Evolutionary conservation across 2,113 vertebrate genomes (phyloP).

Genomic region (Rutilus rutilus): DNA sequence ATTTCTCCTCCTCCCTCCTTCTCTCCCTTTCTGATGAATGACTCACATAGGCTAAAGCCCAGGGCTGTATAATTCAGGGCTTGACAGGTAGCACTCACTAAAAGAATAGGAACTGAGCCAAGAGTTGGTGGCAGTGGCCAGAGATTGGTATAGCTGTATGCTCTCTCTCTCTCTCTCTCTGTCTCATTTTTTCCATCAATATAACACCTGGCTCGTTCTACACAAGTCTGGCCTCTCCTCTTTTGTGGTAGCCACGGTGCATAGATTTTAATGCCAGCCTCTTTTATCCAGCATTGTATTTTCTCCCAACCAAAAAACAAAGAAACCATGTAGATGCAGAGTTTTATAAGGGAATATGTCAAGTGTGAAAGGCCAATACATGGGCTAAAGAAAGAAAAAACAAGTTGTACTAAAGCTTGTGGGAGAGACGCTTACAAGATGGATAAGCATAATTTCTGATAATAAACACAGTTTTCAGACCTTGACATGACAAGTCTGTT

Average conservation of each 20-base stretch:
- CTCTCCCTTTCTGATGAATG: constrained; percentile 74
- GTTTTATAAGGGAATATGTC: not conserved
- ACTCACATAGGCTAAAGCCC: constrained; percentile 87
- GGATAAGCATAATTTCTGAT: not conserved
- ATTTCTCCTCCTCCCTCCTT: constrained; percentile 38
- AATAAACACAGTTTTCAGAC: not conserved
- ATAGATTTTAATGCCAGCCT: constrained; percentile 28
- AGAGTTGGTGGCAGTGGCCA: constrained; percentile 76
- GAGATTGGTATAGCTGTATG: constrained; percentile 72
- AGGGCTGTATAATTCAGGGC: constrained; percentile 89
- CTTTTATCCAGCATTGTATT: constrained; percentile 35
- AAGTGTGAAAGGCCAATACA: constrained; percentile 16
- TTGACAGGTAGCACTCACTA: constrained; percentile 89
- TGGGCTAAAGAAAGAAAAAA: not conserved
- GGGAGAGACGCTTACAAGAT: not conserved
- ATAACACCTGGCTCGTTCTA: constrained; percentile 53
- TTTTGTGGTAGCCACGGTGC: constrained; percentile 32
- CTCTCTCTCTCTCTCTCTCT: not conserved
- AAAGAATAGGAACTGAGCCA: constrained; percentile 87
- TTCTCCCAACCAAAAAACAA: constrained; percentile 8
- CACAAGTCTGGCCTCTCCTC: constrained; percentile 29
- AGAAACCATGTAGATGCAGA: not conserved
- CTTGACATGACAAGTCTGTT: not conserved
- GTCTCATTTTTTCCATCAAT: not conserved
- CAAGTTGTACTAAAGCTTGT: not conserved